These are phyloP conservation scores for Callitettix versicolor DNA, from an alignment of 1,140 invertebrate species.

Conservation along the genomic window DNA sequence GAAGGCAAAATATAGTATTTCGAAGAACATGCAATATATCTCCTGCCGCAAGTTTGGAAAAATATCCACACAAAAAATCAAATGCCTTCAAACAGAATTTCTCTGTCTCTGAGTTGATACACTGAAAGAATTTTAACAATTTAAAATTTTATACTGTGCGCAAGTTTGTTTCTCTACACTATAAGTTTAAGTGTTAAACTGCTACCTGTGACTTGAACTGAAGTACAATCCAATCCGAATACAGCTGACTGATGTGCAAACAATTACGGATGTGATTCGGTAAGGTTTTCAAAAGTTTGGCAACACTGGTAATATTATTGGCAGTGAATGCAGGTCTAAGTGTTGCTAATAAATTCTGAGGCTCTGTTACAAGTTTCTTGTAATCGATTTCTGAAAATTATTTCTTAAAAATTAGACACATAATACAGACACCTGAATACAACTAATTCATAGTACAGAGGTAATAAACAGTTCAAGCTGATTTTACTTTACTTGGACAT, in stretches of 20 bases:
- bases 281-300: conserved; percentile 18
- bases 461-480: no score
- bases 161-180: not conserved
- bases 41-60: not conserved
- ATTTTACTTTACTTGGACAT: no score
- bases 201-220: not conserved
- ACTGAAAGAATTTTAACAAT: not conserved
- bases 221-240: not conserved
- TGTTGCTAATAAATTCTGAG: conserved; percentile 5
- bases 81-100: not conserved
- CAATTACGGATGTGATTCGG: not conserved
- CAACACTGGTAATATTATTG: conserved; percentile 14
- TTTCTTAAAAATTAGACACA: no score
- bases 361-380: conserved; percentile 7
- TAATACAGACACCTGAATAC: no score
- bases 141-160: not conserved
- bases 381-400: conserved; percentile 18
- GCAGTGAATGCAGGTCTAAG: conserved; percentile 10
- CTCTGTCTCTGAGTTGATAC: not conserved
- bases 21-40: not conserved
- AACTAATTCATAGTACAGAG: no score
- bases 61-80: not conserved
- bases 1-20: conserved; percentile 2
- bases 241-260: not conserved
- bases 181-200: not conserved